Conservation (phyloP, 2,113 vertebrate species). For the Coturnix japonica region DNA sequence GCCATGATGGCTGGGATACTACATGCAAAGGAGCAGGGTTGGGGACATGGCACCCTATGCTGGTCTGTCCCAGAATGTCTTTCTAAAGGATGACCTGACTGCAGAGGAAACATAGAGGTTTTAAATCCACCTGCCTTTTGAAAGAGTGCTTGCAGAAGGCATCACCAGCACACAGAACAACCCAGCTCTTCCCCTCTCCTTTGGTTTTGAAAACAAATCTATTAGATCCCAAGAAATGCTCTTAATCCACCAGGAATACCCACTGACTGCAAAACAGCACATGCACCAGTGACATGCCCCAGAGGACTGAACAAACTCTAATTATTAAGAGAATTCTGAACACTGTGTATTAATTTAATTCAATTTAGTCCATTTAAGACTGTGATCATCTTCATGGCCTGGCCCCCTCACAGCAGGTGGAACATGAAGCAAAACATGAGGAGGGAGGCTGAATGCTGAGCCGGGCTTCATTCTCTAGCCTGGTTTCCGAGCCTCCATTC, state of each 20-base stretch:
- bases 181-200: background rate
- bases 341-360: background rate
- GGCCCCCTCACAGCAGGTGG: background rate
- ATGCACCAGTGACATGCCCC: background rate
- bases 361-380: background rate
- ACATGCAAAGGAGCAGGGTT: background rate
- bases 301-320: background rate
- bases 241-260: background rate
- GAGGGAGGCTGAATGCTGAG: background rate
- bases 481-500: rapidly evolving
- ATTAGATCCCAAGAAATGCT: background rate
- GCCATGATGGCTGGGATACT: background rate
- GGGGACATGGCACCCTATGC: rapidly evolving
- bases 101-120: background rate
- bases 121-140: background rate
- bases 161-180: background rate
- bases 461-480: background rate
- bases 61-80: background rate
- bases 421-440: background rate
- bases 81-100: background rate
- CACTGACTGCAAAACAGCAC: background rate
- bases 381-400: background rate
- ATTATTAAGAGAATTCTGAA: background rate
- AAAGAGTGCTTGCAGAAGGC: background rate
- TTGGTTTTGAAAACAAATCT: background rate